Conservation (phyloP, 1,140 invertebrate genomes). For the Cheumatopsyche charites region DNA sequence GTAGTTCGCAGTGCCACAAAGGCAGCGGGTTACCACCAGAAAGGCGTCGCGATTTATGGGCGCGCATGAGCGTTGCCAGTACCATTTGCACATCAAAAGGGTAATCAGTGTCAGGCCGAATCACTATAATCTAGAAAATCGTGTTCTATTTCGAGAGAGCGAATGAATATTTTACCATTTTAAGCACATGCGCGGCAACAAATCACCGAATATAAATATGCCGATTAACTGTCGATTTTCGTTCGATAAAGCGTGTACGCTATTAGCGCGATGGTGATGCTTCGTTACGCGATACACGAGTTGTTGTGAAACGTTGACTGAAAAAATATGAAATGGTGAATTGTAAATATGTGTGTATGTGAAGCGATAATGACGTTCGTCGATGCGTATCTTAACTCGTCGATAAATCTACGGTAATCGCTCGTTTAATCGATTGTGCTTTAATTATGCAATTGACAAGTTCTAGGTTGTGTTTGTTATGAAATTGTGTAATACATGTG, state of each 20-base stretch:
- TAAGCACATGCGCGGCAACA: conserved; percentile 11
- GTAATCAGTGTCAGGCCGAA: conserved; percentile 25
- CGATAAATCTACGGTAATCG: too few species aligned
- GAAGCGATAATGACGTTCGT: background rate
- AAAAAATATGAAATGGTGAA: too few species aligned
- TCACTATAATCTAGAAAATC: conserved; percentile 27
- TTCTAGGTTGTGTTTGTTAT: background rate
- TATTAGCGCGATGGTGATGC: too few species aligned
- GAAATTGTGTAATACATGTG: too few species aligned
- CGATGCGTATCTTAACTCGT: background rate
- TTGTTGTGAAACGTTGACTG: too few species aligned
- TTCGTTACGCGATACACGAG: too few species aligned
- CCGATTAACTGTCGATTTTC: conserved; percentile 19
- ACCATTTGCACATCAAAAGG: conserved; percentile 26
- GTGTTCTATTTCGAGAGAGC: conserved; percentile 20
- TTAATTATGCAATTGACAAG: background rate
- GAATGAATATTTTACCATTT: conserved; percentile 25
- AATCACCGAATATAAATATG: conserved; percentile 10
- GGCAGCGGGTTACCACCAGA: background rate
- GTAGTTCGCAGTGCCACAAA: background rate
- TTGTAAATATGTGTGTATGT: too few species aligned
- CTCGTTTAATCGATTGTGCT: background rate
- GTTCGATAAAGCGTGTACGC: background rate
- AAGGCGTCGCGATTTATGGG: conserved; percentile 10
- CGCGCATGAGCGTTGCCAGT: conserved; percentile 5